Evolutionary conservation across 1,140 invertebrate genomes (phyloP).

Genomic region (Drosophila melanica): DNA sequence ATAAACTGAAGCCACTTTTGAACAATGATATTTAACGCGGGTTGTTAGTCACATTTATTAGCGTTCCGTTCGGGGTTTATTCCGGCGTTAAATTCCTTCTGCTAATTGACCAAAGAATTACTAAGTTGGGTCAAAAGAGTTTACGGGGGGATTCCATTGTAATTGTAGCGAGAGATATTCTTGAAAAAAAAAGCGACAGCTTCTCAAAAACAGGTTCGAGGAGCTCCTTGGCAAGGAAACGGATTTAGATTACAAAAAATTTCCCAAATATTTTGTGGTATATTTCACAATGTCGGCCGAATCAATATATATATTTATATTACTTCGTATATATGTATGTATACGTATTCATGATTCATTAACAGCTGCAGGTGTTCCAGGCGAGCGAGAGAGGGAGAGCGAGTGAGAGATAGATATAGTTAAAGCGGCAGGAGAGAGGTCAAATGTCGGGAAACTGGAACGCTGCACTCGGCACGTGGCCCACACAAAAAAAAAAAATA

Average conservation of each 20-base stretch:
- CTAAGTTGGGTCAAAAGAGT: too few relatives aligned
- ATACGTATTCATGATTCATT: conserved; percentile 18
- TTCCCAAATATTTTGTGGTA: background rate
- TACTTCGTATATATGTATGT: conserved; percentile 1
- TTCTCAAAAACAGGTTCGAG: background rate
- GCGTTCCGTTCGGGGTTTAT: conserved; percentile 4
- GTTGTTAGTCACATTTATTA: conserved; percentile 17
- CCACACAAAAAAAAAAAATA: too few relatives aligned
- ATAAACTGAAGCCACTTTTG: background rate
- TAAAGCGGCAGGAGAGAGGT: too few relatives aligned
- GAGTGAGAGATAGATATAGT: background rate
- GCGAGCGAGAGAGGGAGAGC: background rate
- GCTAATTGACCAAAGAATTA: conserved; percentile 14
- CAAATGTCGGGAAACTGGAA: too few relatives aligned
- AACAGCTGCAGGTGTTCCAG: conserved; percentile 12
- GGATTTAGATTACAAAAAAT: background rate
- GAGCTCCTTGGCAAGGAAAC: background rate
- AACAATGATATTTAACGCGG: background rate
- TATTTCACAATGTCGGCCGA: background rate
- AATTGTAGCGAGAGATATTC: too few relatives aligned
- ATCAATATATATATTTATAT: background rate
- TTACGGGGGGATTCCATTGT: too few relatives aligned
- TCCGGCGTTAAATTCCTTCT: conserved; percentile 1
- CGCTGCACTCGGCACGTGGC: too few relatives aligned
- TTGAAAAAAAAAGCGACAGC: background rate